These are phyloP conservation scores for Elegia similella DNA, from an alignment of 2,888 invertebrate genomes.

Conservation along the genomic window DNA sequence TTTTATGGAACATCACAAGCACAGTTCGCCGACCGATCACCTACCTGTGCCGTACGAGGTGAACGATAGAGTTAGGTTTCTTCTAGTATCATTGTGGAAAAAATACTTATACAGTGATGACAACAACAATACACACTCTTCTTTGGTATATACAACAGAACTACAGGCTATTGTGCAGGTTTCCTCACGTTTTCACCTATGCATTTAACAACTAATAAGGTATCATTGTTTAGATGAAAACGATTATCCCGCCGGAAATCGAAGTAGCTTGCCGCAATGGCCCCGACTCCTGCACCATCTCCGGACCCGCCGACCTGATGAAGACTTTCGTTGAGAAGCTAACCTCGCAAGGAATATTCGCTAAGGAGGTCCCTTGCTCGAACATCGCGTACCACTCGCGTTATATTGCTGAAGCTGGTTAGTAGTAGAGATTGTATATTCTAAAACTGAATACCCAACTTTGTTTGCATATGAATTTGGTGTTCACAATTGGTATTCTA, in stretches of 20 bases:
- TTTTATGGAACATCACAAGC: constrained; percentile 68
- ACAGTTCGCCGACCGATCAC: constrained; percentile 54
- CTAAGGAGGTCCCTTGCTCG: constrained; percentile 91
- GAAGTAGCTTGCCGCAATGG: constrained; percentile 95
- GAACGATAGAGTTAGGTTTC: too few species aligned
- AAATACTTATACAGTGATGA: too few species aligned
- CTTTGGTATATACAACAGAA: too few species aligned
- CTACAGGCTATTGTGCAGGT: too few species aligned
- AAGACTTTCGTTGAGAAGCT: constrained; percentile 84
- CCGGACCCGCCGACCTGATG: constrained; percentile 89
- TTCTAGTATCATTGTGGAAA: too few species aligned
- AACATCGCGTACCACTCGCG: constrained; percentile 95
- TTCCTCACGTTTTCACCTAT: too few species aligned
- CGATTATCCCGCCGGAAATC: constrained; percentile 87
- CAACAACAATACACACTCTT: too few species aligned
- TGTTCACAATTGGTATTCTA: too few species aligned
- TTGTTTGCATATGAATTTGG: too few species aligned
- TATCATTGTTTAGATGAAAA: constrained; percentile 66
- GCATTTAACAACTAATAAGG: not conserved
- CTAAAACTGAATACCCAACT: too few species aligned
- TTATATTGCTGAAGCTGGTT: constrained; percentile 87
- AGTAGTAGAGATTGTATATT: constrained; percentile 27
- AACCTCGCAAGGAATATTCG: constrained; percentile 87
- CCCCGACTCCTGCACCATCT: constrained; percentile 93
- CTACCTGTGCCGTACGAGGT: constrained; percentile 62